Percentiles rank a stretch among this genome's conserved stretches.
Evolutionary conservation across 1,140 invertebrate genomes (phyloP).

Genomic region (Brachionus calyciflorus): DNA sequence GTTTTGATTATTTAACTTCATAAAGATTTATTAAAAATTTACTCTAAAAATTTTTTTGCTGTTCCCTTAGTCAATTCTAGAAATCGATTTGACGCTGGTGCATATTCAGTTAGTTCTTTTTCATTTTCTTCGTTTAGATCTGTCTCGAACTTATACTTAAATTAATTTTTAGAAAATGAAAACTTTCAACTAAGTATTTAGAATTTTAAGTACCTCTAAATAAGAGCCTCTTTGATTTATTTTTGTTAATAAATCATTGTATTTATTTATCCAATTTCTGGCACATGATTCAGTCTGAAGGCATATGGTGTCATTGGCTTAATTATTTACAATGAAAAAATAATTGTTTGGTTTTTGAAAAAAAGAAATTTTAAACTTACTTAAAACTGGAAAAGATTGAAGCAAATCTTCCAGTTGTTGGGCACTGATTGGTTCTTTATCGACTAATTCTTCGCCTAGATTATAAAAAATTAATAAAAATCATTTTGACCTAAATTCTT

Average conservation of each 20-base stretch:
- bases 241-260: slow-evolving; percentile 15
- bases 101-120: slow-evolving; percentile 7
- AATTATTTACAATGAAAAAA: background rate
- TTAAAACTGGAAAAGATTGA: background rate
- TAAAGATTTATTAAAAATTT: background rate
- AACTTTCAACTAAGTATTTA: background rate
- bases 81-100: slow-evolving; percentile 20
- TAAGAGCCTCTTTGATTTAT: background rate
- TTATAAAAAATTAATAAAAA: background rate
- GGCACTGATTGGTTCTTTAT: background rate
- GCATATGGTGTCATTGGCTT: slow-evolving; percentile 29
- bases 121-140: slow-evolving; percentile 29
- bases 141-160: slow-evolving; percentile 35
- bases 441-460: background rate
- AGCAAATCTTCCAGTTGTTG: background rate
- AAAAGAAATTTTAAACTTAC: background rate
- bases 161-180: background rate
- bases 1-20: no score
- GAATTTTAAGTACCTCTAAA: slow-evolving; percentile 36
- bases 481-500: background rate
- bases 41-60: slow-evolving; percentile 18
- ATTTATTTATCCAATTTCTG: slow-evolving; percentile 33
- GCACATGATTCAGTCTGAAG: slow-evolving; percentile 17
- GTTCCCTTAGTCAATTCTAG: slow-evolving; percentile 2
- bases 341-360: background rate